Base-by-base conservation (phyloP, 2,797 vertebrate genomes). In the Eulemur albifrons region DNA sequence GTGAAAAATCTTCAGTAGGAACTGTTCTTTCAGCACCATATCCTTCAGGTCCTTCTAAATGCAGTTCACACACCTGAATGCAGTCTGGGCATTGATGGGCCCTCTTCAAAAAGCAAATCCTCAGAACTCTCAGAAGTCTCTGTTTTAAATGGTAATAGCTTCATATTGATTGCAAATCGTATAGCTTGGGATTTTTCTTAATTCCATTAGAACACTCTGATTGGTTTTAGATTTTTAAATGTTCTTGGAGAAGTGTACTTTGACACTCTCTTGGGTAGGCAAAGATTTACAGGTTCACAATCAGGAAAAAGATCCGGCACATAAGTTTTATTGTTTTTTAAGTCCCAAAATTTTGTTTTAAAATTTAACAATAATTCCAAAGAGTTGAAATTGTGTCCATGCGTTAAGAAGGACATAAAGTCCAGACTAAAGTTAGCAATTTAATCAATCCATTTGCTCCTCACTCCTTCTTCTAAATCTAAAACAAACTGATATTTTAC, bases 11-110 rank as follows among this genome's bases (percentile, higher is more conserved):
- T 30, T 92, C 52, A n/a, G 27, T 54, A 63, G 96, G 96, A 96
- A 94, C 96, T 96, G 84, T 96, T 93, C 94, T 96, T 95, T 96
- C 97, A 97, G 95, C 88, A 97, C 93, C 85, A 81, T 23, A 30
- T 12, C 50, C 48, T 57, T 38, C 57, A 43, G 32, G 70, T 69
- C 32, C 27, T 45, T 61, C 23, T 9, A 73, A 65, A 27, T 3
- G 69, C 21, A 15, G 1, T 86, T 86, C 35, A 76, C 38, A 96
- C 76, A 93, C 92, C 90, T 97, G 88, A 77, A 52, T 27, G 30
- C 12, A 50, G 30, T 69, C 9, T 38, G 48, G 40, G 15, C 83
- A 52, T 40, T 65, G 4, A 86, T 32, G 30, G 1, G 4, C 15
- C 25, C 30, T 79, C 63, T 75, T 72, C 59, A 73, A 93, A 67